A percentile compares a stretch with the other conserved stretches of the same genome.
Evolutionary conservation across 1,140 invertebrate genomes (phyloP).

Genomic region (Papilio polyxenes): DNA sequence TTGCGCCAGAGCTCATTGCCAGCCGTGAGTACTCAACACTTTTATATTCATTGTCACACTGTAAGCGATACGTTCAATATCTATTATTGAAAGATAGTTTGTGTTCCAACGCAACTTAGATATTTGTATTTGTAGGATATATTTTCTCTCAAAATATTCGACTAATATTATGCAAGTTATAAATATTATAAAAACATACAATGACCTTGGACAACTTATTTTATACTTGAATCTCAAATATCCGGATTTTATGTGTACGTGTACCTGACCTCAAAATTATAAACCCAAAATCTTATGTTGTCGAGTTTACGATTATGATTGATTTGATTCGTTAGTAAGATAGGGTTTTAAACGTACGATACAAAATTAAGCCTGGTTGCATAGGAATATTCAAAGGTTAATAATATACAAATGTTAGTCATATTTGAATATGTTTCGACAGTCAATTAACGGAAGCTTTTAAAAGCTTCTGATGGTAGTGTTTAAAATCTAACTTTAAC

Average conservation of each 20-base stretch:
- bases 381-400: background rate
- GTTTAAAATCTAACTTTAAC: background rate
- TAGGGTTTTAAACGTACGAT: background rate
- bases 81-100: background rate
- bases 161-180: background rate
- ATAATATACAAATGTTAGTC: background rate
- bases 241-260: background rate
- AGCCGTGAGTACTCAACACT: constrained; percentile 83
- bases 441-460: constrained; percentile 10
- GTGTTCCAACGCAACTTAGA: background rate
- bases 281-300: background rate
- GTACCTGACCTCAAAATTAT: constrained; percentile 1
- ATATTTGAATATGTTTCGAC: background rate
- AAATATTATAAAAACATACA: background rate
- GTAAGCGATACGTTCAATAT: background rate
- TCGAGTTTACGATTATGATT: background rate
- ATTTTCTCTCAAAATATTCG: background rate
- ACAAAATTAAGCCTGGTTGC: background rate
- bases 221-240: background rate
- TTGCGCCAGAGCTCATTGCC: constrained; percentile 89
- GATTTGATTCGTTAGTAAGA: background rate
- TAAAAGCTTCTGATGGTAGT: constrained; percentile 1
- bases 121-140: background rate
- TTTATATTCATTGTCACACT: background rate
- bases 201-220: constrained; percentile 2